Evolutionary conservation across 2,113 vertebrate species (phyloP).

Genomic region (Semnornis frantzii): DNA sequence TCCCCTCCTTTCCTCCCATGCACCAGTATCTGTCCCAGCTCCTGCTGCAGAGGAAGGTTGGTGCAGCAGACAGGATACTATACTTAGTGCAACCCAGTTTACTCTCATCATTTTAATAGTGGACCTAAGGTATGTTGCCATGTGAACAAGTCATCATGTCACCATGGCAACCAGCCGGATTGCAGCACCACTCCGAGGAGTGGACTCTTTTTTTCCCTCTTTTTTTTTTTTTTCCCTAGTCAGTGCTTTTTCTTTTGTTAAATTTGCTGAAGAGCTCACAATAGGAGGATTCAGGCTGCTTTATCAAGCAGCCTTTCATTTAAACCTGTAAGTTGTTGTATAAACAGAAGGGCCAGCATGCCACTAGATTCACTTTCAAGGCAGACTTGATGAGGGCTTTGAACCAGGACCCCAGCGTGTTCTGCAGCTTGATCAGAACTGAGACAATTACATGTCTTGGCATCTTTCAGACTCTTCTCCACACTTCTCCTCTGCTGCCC

Average conservation of each 20-base stretch:
- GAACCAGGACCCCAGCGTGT: slow-evolving; percentile 67
- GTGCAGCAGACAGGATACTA: slow-evolving; percentile 31
- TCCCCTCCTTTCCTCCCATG: not conserved
- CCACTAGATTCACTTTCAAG: slow-evolving; percentile 69
- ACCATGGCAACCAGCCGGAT: slow-evolving; percentile 97
- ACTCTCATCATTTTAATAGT: slow-evolving; percentile 94
- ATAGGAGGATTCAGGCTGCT: slow-evolving; percentile 75
- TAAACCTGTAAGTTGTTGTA: slow-evolving; percentile 79
- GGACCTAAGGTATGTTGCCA: slow-evolving; percentile 99
- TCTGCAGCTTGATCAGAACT: slow-evolving; percentile 70
- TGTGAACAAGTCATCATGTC: slow-evolving; percentile 98
- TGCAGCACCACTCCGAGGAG: slow-evolving; percentile 84
- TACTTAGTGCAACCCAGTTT: slow-evolving; percentile 69
- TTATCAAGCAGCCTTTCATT: slow-evolving; percentile 73
- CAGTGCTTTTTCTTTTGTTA: slow-evolving; percentile 79
- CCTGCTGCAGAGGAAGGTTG: slow-evolving; percentile 27
- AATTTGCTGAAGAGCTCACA: slow-evolving; percentile 80
- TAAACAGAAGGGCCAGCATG: slow-evolving; percentile 74
- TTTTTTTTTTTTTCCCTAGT: slow-evolving; percentile 8
- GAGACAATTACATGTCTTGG: slow-evolving; percentile 70
- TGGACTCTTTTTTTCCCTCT: slow-evolving; percentile 70
- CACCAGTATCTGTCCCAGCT: slow-evolving; percentile 3
- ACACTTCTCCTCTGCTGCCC: slow-evolving; percentile 67
- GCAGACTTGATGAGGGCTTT: slow-evolving; percentile 73
- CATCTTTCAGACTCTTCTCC: slow-evolving; percentile 71